phyloP scores from a whole-genome alignment of 2,797 vertebrate species.

The Hippocampus kuda region DNA sequence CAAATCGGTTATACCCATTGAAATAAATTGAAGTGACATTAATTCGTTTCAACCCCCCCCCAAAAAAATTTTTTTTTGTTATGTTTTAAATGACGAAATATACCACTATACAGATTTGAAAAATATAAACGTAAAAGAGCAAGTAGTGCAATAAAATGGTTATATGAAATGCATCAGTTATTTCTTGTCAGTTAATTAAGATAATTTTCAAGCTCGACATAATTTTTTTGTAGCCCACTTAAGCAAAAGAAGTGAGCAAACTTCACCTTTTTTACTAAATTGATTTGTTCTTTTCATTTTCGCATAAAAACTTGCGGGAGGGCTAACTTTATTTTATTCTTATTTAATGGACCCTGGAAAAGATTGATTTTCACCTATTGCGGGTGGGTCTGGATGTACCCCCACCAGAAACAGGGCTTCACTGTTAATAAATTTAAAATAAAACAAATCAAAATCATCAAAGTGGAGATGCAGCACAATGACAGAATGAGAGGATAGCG shows the following conservation, averaged over 20 bases:
- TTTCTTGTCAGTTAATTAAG: no score
- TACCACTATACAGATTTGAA: neutral
- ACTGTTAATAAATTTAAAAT: neutral
- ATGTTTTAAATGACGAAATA: neutral
- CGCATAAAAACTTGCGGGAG: conserved; percentile 1
- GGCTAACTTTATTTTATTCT: neutral
- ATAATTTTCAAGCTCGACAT: no score
- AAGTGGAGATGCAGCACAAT: neutral
- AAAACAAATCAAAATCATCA: neutral
- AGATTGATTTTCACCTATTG: neutral
- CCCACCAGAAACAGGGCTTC: neutral
- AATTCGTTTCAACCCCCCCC: neutral
- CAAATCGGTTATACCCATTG: conserved; percentile 30
- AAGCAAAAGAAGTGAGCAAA: no score
- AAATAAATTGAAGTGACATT: neutral
- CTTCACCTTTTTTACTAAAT: no score
- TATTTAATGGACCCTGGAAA: neutral
- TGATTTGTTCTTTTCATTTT: no score
- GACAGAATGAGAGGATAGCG: neutral
- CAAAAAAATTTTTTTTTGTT: neutral
- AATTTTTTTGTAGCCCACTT: no score
- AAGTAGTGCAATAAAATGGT: no score
- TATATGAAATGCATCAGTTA: no score
- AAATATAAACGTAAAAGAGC: no score
- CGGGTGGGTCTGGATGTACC: neutral